phyloP scores from a whole-genome alignment of 1,140 invertebrate species.

The Lerema accius region DNA sequence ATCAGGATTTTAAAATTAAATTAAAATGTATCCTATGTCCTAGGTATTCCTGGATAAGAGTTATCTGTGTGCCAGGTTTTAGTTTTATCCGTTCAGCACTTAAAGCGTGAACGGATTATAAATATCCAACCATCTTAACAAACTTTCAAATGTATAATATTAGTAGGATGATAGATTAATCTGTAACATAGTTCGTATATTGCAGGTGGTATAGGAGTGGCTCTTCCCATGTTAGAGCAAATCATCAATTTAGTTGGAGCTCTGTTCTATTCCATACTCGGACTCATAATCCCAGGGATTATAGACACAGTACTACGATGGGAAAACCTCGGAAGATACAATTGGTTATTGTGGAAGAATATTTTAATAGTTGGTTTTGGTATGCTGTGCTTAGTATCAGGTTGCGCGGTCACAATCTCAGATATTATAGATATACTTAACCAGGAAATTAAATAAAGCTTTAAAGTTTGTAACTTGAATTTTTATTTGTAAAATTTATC shows the following conservation, averaged over 20 bases:
- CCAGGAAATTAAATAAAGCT: slow-evolving; percentile 43
- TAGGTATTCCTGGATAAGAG: too few species aligned
- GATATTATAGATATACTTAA: slow-evolving; percentile 59
- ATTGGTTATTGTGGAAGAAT: slow-evolving; percentile 89
- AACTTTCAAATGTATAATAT: too few species aligned
- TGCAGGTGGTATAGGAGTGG: slow-evolving; percentile 88
- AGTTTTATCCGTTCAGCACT: too few species aligned
- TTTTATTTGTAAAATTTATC: too few species aligned
- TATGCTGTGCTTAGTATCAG: slow-evolving; percentile 85
- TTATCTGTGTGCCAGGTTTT: too few species aligned
- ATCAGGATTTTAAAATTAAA: too few species aligned
- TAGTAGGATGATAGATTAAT: too few species aligned
- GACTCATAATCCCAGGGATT: slow-evolving; percentile 92
- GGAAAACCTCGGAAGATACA: slow-evolving; percentile 84
- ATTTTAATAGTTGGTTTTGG: slow-evolving; percentile 84
- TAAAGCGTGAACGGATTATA: too few species aligned
- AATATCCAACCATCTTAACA: too few species aligned
- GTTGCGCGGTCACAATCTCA: slow-evolving; percentile 69
- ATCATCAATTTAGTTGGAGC: slow-evolving; percentile 96
- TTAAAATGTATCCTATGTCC: too few species aligned
- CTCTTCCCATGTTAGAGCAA: slow-evolving; percentile 91
- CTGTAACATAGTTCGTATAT: too few species aligned
- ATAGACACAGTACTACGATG: slow-evolving; percentile 89
- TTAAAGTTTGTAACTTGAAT: slow-evolving; percentile 3
- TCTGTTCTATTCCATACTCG: slow-evolving; percentile 92